These are phyloP conservation scores for Periplaneta americana DNA, from an alignment of 1,140 invertebrate genomes.

Conservation along the genomic window DNA sequence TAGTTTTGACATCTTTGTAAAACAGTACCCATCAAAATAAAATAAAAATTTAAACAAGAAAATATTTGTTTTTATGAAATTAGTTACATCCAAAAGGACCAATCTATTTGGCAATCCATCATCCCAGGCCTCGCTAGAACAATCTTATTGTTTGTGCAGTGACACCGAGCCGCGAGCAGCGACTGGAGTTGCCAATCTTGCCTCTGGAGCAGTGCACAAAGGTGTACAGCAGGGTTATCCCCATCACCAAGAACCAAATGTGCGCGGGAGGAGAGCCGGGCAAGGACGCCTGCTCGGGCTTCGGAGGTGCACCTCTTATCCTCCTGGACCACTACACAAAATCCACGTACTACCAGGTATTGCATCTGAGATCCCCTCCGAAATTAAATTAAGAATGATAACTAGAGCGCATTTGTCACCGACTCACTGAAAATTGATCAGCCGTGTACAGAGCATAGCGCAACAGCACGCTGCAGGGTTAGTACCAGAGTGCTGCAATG, in stretches of 20 bases:
- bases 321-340: conserved; percentile 29
- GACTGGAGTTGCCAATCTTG: conserved; percentile 46
- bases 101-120: no score
- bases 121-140: no score
- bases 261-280: conserved; percentile 60
- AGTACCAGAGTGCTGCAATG: neutral
- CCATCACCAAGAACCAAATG: conserved; percentile 47
- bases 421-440: no score
- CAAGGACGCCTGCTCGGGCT: conserved; percentile 61
- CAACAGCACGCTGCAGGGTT: neutral
- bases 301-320: conserved; percentile 60
- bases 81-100: no score
- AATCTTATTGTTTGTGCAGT: conserved; percentile 14
- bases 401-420: no score
- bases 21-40: no score
- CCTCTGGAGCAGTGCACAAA: conserved; percentile 43
- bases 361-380: no score
- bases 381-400: no score
- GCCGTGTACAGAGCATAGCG: neutral
- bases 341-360: conserved; percentile 49
- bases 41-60: no score
- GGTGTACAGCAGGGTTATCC: conserved; percentile 47
- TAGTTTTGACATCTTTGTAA: no score
- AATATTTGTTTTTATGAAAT: no score
- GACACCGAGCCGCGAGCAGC: conserved; percentile 35